These are phyloP conservation scores for Parnassius apollo DNA, from an alignment of 2,888 invertebrate species.

Conservation along the genomic window DNA sequence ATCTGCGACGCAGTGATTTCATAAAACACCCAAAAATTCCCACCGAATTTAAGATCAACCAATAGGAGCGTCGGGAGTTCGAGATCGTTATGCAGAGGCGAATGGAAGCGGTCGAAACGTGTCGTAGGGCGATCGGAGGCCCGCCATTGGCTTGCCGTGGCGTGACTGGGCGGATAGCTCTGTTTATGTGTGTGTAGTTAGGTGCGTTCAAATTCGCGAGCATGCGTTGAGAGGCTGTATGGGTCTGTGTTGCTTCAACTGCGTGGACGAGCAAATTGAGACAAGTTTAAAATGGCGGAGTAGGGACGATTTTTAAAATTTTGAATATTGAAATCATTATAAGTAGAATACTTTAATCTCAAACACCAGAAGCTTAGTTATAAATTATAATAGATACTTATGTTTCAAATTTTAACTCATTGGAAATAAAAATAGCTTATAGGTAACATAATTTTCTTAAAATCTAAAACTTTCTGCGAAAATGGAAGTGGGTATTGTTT, in stretches of 20 bases:
- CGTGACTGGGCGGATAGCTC: constrained; percentile 55
- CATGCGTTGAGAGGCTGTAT: constrained; percentile 55
- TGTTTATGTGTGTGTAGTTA: constrained; percentile 50
- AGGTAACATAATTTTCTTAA: too few species aligned
- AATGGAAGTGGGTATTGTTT: too few species aligned
- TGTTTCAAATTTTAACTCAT: too few species aligned
- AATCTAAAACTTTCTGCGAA: too few species aligned
- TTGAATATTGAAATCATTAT: too few species aligned
- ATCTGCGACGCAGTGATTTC: constrained; percentile 44
- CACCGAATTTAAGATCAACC: constrained; percentile 37
- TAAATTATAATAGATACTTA: too few species aligned
- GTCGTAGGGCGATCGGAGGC: constrained; percentile 61
- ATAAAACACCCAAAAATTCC: constrained; percentile 74
- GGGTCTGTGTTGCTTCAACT: constrained; percentile 27
- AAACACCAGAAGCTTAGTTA: too few species aligned
- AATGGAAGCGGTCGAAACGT: constrained; percentile 53
- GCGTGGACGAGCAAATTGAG: constrained; percentile 37
- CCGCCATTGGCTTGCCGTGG: constrained; percentile 60
- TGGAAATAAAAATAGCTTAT: too few species aligned
- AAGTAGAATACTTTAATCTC: too few species aligned
- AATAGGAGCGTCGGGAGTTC: constrained; percentile 40
- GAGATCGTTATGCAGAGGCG: constrained; percentile 66
- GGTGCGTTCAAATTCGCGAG: constrained; percentile 54
- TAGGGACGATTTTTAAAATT: constrained; percentile 1
- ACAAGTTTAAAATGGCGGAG: constrained; percentile 22